These are phyloP conservation scores for Pogonocherus hispidulus DNA, from an alignment of 2,888 invertebrate species.

Conservation along the genomic window DNA sequence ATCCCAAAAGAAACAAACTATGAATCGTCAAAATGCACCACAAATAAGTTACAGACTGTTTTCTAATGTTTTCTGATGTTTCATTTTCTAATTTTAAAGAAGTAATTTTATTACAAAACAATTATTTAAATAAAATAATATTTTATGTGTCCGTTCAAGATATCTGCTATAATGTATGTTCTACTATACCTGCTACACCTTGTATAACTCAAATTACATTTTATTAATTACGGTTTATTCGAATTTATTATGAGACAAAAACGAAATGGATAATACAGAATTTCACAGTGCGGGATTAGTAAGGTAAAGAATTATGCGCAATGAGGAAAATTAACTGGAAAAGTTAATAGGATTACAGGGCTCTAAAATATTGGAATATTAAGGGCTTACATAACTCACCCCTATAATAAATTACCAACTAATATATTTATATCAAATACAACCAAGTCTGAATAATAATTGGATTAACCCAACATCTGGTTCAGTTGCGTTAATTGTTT, in stretches of 20 bases:
- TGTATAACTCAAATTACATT: too few relatives aligned
- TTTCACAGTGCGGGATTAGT: neutral
- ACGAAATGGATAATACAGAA: neutral
- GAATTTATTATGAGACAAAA: neutral
- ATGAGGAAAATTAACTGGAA: conserved; percentile 15
- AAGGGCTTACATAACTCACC: conserved; percentile 3
- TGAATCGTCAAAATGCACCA: too few relatives aligned
- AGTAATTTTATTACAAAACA: too few relatives aligned
- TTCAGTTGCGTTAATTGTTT: neutral
- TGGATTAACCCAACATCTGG: neutral
- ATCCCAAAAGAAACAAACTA: too few relatives aligned
- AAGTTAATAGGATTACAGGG: conserved; percentile 9
- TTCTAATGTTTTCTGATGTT: too few relatives aligned
- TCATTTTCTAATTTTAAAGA: too few relatives aligned
- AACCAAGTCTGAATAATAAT: neutral
- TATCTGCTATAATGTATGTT: too few relatives aligned
- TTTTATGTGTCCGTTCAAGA: too few relatives aligned
- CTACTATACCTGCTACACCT: too few relatives aligned
- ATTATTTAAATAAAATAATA: too few relatives aligned
- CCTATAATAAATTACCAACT: conserved; percentile 9
- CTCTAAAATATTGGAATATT: conserved; percentile 9
- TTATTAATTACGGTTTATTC: neutral
- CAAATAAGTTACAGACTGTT: too few relatives aligned
- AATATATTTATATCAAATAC: neutral
- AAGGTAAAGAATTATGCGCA: conserved; percentile 9